Base-by-base conservation (phyloP, 2,888 invertebrate species). In the Lamproptera curius region DNA sequence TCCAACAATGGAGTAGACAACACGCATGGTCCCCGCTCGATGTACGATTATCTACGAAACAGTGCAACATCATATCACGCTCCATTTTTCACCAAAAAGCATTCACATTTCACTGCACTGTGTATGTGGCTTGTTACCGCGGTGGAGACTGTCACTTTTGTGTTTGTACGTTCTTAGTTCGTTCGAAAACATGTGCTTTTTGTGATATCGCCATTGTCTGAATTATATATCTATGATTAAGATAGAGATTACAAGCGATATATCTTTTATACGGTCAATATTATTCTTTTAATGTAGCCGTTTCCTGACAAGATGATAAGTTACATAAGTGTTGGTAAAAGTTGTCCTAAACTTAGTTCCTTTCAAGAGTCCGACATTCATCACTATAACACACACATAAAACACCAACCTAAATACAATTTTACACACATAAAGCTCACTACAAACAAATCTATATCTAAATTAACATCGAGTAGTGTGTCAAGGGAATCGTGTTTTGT, bases 1-100 rank as follows among this genome's bases (percentile, higher is more conserved):
- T 89, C 89, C 80, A 89, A 89, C 85, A 82, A 88, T 80, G 85
- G 70, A 83, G 85, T 70, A 88, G 85, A 73, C 88, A 86, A 88
- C 88, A 84, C 79, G 88, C 79, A 76, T 78, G 85, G 77, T 81
- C 80, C 76, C 77, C 80, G 73, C 81, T 76, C 77, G 83, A 62
- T 70, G 83, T 76, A 82, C 76, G 81, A 77, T 74, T 82, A 86
- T 87, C 87, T 88, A 88, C 72, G 87, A 75, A 86, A 87, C 87
- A 87, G 85, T 82, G 81, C 75, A 85, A 86, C 70, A 84, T 78
- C 70, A 77, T 73, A 76, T 84, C 81, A 84, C 78, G 76, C 77
- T 79, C 61, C 56, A 60, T 55, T 57, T 45, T n/a, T 46, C 11
- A 57, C 38, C 54, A 56, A 52, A 52, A 57, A 38, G 45, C 16